Evolutionary conservation across 2,797 vertebrate genomes (phyloP), one percentile per base, ranked within the genome.

Genomic region (Trichosurus vulpecula): DNA sequence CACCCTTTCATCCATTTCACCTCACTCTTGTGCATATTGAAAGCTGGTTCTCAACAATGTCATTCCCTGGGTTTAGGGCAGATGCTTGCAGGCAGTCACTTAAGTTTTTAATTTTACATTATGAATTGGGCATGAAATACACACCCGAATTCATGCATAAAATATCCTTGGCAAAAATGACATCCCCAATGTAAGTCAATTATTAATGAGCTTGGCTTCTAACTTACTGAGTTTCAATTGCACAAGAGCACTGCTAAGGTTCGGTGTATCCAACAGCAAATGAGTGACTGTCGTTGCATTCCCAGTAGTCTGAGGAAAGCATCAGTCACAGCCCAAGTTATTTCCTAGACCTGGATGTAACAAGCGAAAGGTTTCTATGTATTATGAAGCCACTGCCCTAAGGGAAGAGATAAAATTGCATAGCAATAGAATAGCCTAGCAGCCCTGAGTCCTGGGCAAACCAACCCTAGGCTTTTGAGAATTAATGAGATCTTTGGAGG

Each of bases 141-240:
- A 96, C 52, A 95, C 56, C 30, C 53, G 29, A 95, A 97, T 52
- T 95, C 91, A 97, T 96, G 91, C 95, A 98, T 96, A 96, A 97
- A 98, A 95, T 96, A 92, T 97, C 95, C 1, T 97, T 97, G 95
- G 90, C 96, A 97, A 97, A 98, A 55, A 94, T 96, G 30, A 91
- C 30, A 90, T 97, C 56, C 66, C 57, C 93, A 90, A 90, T 66
- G 54, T 89, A 93, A 94, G 54, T 98, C 94, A 98, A 96, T 98
- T 97, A 97, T 98, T 98, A 95, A 98, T 96, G 94, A 98, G n/a
- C 6, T 97, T 97, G 95, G 95, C 87, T 97, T 87, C 54, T 94
- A 90, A 97, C 91, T 92, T 90, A 97, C 41, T 57, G 27, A 97
- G 89, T 97, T 98, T 98, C 95, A 95, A 6, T n/a, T 74, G 74